These are phyloP conservation scores for Takifugu ocellatus DNA, from an alignment of 2,797 vertebrate species.

Conservation along the genomic window DNA sequence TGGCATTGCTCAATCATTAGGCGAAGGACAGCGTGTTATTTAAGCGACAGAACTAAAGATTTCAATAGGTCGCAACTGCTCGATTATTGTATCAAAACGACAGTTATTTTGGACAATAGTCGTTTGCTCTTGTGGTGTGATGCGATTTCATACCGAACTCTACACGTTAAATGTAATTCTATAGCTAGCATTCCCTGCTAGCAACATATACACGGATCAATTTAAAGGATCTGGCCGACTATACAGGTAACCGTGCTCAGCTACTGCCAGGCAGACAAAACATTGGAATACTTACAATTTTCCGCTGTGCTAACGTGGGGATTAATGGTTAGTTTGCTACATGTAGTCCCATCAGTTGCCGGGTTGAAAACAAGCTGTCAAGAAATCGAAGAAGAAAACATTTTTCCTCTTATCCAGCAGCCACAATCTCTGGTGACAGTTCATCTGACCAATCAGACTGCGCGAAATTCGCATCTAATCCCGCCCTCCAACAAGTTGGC, in stretches of 20 bases:
- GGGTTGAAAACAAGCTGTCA: constrained; percentile 48
- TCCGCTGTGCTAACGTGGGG: constrained; percentile 26
- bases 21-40: neutral
- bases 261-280: neutral
- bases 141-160: neutral
- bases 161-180: neutral
- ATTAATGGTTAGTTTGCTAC: constrained; percentile 16
- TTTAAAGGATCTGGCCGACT: constrained; percentile 61
- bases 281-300: constrained; percentile 43
- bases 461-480: accelerated
- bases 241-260: constrained; percentile 6
- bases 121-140: neutral
- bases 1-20: neutral
- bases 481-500: constrained; percentile 25
- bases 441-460: constrained; percentile 46
- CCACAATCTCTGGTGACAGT: constrained; percentile 60
- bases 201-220: constrained; percentile 49
- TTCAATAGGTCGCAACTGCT: constrained; percentile 2
- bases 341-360: constrained; percentile 30
- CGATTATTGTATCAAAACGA: too few species aligned
- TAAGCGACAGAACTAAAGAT: constrained; percentile 1
- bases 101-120: neutral
- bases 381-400: constrained; percentile 61
- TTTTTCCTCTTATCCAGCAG: constrained; percentile 43
- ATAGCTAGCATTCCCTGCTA: constrained; percentile 58